phyloP scores from a whole-genome alignment of 2,888 invertebrate genomes.

The Brachyptera putata region DNA sequence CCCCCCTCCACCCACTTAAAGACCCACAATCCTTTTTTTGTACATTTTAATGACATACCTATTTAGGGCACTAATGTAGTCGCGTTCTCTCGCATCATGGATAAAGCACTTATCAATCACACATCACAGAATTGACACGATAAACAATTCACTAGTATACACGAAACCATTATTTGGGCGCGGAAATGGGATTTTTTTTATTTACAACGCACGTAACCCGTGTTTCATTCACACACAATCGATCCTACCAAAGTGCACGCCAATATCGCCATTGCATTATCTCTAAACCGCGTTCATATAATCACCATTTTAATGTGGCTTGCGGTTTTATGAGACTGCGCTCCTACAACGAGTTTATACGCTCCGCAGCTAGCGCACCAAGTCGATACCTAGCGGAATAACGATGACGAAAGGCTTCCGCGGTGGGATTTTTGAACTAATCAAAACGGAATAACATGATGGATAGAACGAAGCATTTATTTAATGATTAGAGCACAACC shows the following conservation, averaged over 20 bases:
- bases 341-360: background rate
- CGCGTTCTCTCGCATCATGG: constrained; percentile 10
- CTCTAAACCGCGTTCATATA: constrained; percentile 26
- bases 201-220: constrained; percentile 3
- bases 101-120: background rate
- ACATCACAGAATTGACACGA: background rate
- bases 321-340: constrained; percentile 19
- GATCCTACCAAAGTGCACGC: constrained; percentile 18
- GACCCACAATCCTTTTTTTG: constrained; percentile 11
- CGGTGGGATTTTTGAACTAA: no score
- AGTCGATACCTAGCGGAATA: background rate
- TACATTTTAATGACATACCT: constrained; percentile 24
- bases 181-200: background rate
- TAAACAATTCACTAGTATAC: background rate
- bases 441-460: no score
- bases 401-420: no score
- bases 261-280: no score
- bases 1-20: constrained; percentile 11
- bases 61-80: constrained; percentile 16
- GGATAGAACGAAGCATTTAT: no score
- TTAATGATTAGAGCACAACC: no score
- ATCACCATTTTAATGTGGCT: constrained; percentile 25
- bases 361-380: background rate
- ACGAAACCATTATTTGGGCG: background rate
- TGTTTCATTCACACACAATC: constrained; percentile 16